These are phyloP conservation scores for Tinea pellionella DNA, from an alignment of 2,888 invertebrate species.

Conservation along the genomic window DNA sequence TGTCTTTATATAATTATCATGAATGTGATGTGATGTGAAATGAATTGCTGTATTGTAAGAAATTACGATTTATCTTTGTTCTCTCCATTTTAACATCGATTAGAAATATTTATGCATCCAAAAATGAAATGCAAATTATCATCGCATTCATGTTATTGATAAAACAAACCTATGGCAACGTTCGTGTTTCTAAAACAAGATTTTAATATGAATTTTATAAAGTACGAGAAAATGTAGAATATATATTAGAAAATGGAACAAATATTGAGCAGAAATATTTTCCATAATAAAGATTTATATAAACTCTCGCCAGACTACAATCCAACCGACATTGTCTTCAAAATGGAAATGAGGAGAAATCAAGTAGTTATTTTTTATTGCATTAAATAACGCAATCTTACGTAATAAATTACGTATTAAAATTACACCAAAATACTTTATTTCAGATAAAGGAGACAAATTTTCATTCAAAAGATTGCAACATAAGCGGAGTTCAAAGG, in stretches of 20 bases:
- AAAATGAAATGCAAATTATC: not conserved
- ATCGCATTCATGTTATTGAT: not conserved
- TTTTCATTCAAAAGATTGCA: constrained; percentile 23
- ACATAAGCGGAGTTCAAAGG: constrained; percentile 29
- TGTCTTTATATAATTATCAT: no score
- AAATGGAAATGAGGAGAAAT: constrained; percentile 38
- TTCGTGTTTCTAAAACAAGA: not conserved
- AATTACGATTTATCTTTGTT: no score
- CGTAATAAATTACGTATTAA: not conserved
- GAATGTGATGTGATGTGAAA: no score
- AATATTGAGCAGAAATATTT: constrained; percentile 39
- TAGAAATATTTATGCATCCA: no score
- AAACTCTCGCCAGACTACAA: constrained; percentile 40
- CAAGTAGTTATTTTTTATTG: constrained; percentile 28
- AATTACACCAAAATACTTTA: not conserved
- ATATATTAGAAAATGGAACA: constrained; percentile 32
- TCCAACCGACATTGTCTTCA: constrained; percentile 29
- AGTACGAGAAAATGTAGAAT: not conserved
- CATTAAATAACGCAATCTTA: not conserved
- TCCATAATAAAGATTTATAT: constrained; percentile 29
- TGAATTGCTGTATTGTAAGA: no score
- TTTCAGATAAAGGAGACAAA: constrained; percentile 38
- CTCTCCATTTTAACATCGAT: no score
- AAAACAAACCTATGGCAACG: not conserved
- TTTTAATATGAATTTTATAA: not conserved